phyloP scores from a whole-genome alignment of 2,113 vertebrate species.

The Vireo altiloquus region DNA sequence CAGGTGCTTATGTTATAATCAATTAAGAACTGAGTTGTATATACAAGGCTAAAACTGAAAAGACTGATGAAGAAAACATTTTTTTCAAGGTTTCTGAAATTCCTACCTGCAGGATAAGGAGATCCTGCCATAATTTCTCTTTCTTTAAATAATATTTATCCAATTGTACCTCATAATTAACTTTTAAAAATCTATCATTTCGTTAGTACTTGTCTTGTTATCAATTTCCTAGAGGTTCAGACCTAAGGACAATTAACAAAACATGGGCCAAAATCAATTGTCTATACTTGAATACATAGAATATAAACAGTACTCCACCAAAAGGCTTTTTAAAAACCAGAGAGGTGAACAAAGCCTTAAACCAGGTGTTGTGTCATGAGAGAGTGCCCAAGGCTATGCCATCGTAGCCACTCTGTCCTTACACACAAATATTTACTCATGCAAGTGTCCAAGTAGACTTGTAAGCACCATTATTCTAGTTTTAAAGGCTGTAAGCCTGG shows the following conservation, averaged over 20 bases:
- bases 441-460: neutral
- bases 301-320: neutral
- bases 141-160: neutral
- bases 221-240: neutral
- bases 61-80: neutral
- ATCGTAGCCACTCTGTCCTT: neutral
- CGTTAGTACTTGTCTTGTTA: neutral
- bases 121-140: neutral
- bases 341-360: neutral
- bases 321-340: neutral
- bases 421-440: neutral
- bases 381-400: neutral
- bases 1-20: neutral
- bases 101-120: neutral
- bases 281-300: neutral
- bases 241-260: neutral
- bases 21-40: neutral
- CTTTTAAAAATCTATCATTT: neutral
- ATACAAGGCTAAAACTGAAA: neutral
- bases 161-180: neutral
- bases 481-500: neutral
- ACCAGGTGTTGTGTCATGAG: neutral
- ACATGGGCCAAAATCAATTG: neutral
- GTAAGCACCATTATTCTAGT: fast-evolving
- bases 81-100: neutral